These are phyloP conservation scores for Idaea biselata DNA, from an alignment of 2,888 invertebrate genomes.

Conservation along the genomic window DNA sequence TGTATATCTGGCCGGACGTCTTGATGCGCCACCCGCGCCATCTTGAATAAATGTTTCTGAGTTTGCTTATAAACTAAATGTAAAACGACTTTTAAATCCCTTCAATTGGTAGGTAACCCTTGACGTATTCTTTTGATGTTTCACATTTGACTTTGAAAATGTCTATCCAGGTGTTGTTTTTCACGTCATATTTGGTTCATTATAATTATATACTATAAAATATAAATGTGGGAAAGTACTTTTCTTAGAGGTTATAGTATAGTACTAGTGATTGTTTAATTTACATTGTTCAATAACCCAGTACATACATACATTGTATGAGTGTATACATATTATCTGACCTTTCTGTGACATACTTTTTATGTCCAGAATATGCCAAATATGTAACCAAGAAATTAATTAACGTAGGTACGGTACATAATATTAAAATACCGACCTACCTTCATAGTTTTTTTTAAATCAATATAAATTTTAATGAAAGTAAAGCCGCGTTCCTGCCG, in stretches of 20 bases:
- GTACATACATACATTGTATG: background rate
- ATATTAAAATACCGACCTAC: too few species aligned
- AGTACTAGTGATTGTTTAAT: background rate
- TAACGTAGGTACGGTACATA: too few species aligned
- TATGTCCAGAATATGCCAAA: background rate
- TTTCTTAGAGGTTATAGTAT: background rate
- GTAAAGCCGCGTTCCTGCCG: too few species aligned
- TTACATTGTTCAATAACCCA: background rate
- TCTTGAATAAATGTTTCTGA: conserved; percentile 36
- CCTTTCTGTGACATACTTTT: background rate
- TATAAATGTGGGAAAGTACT: background rate
- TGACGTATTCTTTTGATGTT: conserved; percentile 36
- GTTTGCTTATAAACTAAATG: conserved; percentile 26
- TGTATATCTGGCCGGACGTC: conserved; percentile 34
- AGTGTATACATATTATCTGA: background rate
- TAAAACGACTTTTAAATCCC: conserved; percentile 33
- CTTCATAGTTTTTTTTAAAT: too few species aligned
- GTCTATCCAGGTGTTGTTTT: conserved; percentile 51
- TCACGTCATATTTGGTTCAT: conserved; percentile 13
- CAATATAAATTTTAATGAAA: too few species aligned
- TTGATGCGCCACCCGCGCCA: conserved; percentile 15
- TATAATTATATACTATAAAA: background rate
- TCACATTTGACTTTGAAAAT: conserved; percentile 62
- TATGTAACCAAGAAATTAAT: background rate
- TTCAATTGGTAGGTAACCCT: conserved; percentile 32